phyloP scores from a whole-genome alignment of 53 echinoderm and acorn worm genomes.

The Luidia sarsii region DNA sequence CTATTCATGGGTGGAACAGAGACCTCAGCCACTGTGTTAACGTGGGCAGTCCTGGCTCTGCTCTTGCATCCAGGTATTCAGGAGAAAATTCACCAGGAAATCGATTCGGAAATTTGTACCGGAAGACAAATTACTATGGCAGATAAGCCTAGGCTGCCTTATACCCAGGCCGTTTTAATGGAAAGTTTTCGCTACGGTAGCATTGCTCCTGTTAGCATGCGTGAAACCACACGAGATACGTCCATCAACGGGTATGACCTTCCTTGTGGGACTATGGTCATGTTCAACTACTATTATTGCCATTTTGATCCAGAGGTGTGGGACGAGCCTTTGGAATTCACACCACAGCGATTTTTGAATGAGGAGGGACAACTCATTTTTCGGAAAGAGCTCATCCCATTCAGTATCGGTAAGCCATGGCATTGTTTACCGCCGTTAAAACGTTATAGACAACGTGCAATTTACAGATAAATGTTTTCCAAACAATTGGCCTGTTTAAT shows the following conservation, averaged over 20 bases:
- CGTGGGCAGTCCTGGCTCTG: constrained; percentile 55
- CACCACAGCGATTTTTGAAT: constrained; percentile 74
- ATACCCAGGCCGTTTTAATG: constrained; percentile 61
- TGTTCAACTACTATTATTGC: constrained; percentile 67
- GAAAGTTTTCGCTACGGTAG: constrained; percentile 53
- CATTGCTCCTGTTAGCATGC: constrained; percentile 55
- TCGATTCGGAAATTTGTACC: constrained; percentile 18
- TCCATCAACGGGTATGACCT: constrained; percentile 36
- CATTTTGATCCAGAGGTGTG: constrained; percentile 56
- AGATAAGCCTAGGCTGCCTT: constrained; percentile 44
- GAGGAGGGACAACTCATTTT: constrained; percentile 25
- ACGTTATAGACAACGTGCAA: too few species aligned
- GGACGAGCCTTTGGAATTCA: constrained; percentile 59
- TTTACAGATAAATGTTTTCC: too few species aligned
- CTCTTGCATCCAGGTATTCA: constrained; percentile 47
- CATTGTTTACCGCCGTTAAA: too few species aligned
- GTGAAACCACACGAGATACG: constrained; percentile 54
- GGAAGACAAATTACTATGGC: constrained; percentile 16
- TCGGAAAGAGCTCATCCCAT: constrained; percentile 50
- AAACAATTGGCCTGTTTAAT: too few species aligned
- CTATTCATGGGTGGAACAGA: constrained; percentile 70
- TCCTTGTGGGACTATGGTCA: constrained; percentile 60
- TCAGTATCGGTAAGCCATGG: constrained; percentile 54
- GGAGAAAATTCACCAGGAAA: constrained; percentile 51
- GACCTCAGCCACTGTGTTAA: constrained; percentile 39